Evolutionary conservation across 2,888 invertebrate genomes (phyloP).

Genomic region (Troilus luridus): DNA sequence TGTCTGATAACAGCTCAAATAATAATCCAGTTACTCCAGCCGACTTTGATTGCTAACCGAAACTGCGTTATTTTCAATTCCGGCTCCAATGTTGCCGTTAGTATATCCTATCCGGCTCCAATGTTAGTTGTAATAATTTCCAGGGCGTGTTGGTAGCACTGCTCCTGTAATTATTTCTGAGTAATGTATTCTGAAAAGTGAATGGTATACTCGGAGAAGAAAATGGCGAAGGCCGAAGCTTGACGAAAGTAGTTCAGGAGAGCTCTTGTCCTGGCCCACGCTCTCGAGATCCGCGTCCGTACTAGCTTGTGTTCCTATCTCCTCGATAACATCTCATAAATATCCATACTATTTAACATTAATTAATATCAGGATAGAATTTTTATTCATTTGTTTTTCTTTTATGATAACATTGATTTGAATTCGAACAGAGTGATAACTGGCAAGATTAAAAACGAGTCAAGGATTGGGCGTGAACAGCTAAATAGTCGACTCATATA

Average conservation of each 20-base stretch:
- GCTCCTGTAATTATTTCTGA: constrained; percentile 39
- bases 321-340: constrained; percentile 23
- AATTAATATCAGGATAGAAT: not conserved
- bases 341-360: not conserved
- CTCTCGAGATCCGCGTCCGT: not conserved
- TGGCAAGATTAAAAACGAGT: not conserved
- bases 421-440: not conserved
- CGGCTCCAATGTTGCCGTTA: not conserved
- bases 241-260: constrained; percentile 54
- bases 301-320: not conserved
- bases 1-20: not conserved
- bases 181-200: constrained; percentile 57
- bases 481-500: not conserved
- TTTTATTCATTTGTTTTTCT: not conserved
- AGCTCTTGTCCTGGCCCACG: constrained; percentile 43
- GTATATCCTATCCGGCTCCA: not conserved
- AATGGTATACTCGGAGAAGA: constrained; percentile 28
- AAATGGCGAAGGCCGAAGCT: constrained; percentile 48
- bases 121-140: not conserved
- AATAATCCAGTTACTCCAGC: not conserved
- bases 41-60: not conserved
- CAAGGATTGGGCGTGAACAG: not conserved
- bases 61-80: not conserved
- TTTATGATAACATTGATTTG: not conserved
- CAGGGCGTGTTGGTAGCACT: constrained; percentile 10